Base-by-base conservation (phyloP, 1,140 invertebrate species). In the Calycopis cecrops region DNA sequence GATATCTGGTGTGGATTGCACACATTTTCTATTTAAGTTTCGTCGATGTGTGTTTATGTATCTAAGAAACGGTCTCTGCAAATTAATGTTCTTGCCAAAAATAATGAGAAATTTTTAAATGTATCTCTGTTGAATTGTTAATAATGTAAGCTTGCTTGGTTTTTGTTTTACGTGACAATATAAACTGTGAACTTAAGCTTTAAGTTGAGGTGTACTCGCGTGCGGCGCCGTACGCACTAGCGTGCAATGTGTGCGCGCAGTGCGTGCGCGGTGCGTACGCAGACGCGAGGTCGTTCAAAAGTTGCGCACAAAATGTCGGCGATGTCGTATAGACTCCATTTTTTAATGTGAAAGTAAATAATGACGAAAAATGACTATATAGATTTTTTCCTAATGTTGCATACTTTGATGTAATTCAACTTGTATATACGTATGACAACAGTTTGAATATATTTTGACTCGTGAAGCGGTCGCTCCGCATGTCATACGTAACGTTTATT, bases 391-490 rank as follows among this genome's bases (percentile, higher is more conserved):
- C 59, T 76, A 79, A 80, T 73, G 68, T 76, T 84, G 73, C 66
- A 70, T 70, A 28, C 74, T 70, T 71, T 78, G 65, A 71, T 84
- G 77, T 84, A 84, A 86, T 77, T 80, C 66, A 84, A 67, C 70
- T 74, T 87, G 84, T 87, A 87, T 71, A 85, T 85, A 85, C 84
- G 84, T 85, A 85, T 84, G 81, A 80, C 79, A 57, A 65, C 71
- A 63, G 73, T 75, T 69, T 55, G 57, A 69, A 71, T 71, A 65
- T 65, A 78, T 79, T 76, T 79, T 78, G 78, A 62, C 40, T 66
- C 71, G 71, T 76, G 63, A 59, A 69, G 53, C 21, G 52, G 12
- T 28, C n/a, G 48, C 17, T 33, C 73, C 65, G 65, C 69, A 71
- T 59, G 80, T 79, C 80, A 83, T 83, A 84, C 80, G 80, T 84